Percentiles rank a stretch among this genome's conserved stretches.
Evolutionary conservation across 2,888 invertebrate genomes (phyloP).

Genomic region (Xestia sexstrigata): DNA sequence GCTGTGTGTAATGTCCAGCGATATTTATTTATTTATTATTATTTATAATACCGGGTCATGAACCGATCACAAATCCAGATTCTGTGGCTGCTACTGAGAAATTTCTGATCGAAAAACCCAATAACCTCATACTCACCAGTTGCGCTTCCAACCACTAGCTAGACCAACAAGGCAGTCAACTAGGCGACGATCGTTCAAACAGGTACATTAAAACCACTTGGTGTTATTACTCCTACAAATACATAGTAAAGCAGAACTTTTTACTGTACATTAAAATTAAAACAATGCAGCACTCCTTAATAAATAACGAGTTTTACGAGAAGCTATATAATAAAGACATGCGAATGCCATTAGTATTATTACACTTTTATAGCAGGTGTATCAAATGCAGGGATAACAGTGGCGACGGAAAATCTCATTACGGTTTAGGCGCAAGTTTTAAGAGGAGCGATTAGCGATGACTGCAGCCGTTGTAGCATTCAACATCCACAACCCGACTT

Average conservation of each 20-base stretch:
- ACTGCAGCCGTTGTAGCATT: background rate
- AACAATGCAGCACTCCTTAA: constrained; percentile 79
- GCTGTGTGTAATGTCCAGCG: no score
- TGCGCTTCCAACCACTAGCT: no score
- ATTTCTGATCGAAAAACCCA: background rate
- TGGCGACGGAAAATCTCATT: constrained; percentile 79
- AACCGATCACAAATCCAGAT: background rate
- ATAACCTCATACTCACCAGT: no score
- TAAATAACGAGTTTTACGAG: constrained; percentile 85
- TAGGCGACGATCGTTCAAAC: constrained; percentile 5
- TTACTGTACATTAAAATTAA: constrained; percentile 73
- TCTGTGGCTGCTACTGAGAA: background rate
- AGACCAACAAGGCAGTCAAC: background rate
- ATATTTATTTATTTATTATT: no score
- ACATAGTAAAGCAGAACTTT: constrained; percentile 58
- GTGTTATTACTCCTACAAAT: constrained; percentile 48
- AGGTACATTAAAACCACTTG: constrained; percentile 36
- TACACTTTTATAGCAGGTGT: constrained; percentile 85
- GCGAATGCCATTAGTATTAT: constrained; percentile 88
- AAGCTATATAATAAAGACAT: constrained; percentile 86
- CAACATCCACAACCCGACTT: no score
- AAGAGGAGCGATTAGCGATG: constrained; percentile 14
- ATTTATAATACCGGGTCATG: no score
- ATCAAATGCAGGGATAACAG: constrained; percentile 76
- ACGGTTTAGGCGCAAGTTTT: constrained; percentile 60